phyloP scores from a whole-genome alignment of 2,888 invertebrate genomes.

The Halictus ligatus region DNA sequence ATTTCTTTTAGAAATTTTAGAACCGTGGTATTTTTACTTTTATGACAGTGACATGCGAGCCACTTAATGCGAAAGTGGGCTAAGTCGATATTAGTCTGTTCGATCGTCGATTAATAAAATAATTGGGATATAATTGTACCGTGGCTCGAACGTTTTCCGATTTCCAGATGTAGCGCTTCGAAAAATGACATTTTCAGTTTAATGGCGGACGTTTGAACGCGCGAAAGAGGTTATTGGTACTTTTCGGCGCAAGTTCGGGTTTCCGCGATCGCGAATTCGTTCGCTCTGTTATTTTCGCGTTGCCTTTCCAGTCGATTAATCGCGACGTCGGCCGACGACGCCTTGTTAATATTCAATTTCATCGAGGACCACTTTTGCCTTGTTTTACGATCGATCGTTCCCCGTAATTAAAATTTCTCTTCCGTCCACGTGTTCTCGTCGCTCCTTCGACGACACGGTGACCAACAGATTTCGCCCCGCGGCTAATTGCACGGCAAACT shows the following conservation, averaged over 20 bases:
- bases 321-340: neutral
- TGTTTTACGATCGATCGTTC: slow-evolving; percentile 22
- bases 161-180: neutral
- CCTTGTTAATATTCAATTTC: slow-evolving; percentile 16
- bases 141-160: neutral
- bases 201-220: neutral
- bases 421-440: neutral
- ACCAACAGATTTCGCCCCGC: slow-evolving; percentile 13
- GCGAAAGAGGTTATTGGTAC: neutral
- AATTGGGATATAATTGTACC: neutral
- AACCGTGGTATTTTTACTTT: neutral
- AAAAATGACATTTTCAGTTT: neutral
- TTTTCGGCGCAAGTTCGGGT: neutral
- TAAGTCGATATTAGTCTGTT: too few species aligned
- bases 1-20: neutral
- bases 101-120: neutral
- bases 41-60: neutral
- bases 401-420: slow-evolving; percentile 17
- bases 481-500: neutral
- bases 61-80: neutral
- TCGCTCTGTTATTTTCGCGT: neutral
- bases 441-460: neutral
- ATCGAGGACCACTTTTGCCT: slow-evolving; percentile 13
- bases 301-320: slow-evolving; percentile 19
- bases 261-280: slow-evolving; percentile 11